Evolutionary conservation across 2,113 vertebrate species (phyloP).

Genomic region (Cochlearius cochlearius): DNA sequence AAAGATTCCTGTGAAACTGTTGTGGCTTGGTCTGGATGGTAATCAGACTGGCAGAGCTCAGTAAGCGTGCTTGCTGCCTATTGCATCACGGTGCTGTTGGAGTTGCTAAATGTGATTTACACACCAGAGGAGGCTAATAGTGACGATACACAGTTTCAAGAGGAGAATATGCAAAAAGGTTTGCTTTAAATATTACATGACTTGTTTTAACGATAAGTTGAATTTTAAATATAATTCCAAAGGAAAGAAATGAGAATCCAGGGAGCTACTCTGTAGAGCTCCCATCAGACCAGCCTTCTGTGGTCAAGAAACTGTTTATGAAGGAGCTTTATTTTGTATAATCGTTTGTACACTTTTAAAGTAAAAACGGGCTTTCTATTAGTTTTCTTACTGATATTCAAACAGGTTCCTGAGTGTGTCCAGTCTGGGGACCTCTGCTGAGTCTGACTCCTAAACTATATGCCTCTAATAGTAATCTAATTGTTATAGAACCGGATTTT

Average conservation of each 20-base stretch:
- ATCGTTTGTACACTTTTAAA: neutral
- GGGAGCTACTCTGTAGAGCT: neutral
- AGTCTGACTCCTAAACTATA: neutral
- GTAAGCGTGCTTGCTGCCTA: rapidly evolving
- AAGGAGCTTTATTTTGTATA: neutral
- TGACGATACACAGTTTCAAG: neutral
- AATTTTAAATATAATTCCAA: neutral
- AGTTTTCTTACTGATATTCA: neutral
- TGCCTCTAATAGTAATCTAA: neutral
- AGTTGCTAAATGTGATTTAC: neutral
- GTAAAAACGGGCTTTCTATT: neutral
- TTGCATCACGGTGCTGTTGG: neutral
- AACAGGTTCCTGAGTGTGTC: neutral
- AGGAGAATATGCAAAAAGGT: neutral
- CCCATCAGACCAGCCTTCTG: neutral
- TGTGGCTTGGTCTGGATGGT: neutral
- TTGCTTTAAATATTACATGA: neutral
- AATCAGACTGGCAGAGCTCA: neutral
- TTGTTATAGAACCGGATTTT: neutral
- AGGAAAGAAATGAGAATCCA: neutral
- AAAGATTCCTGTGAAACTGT: neutral
- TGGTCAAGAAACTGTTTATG: neutral
- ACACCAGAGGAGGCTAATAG: neutral
- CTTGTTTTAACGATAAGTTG: neutral
- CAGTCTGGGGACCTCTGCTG: neutral